Conservation (phyloP, 2,113 vertebrate species). For the Hippocampus guttulatus region DNA sequence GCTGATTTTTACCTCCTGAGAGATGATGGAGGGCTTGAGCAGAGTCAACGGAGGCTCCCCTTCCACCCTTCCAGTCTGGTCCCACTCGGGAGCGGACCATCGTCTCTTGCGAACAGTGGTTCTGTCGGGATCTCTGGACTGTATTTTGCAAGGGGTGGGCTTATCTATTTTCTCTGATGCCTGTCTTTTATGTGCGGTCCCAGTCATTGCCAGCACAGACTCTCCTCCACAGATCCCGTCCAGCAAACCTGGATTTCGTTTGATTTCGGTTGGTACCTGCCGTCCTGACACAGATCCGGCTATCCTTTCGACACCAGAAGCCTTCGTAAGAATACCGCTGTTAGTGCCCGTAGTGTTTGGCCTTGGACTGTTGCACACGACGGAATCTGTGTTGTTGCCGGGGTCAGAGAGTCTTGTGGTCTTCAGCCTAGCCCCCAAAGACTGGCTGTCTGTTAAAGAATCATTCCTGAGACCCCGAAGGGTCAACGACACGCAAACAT, state of each 20-base stretch:
- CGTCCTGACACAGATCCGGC: constrained; percentile 68
- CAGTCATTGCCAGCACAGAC: constrained; percentile 58
- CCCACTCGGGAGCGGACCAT: constrained; percentile 95
- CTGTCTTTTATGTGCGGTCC: constrained; percentile 80
- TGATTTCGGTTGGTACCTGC: constrained; percentile 53
- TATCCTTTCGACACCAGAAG: constrained; percentile 57
- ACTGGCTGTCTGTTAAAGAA: constrained; percentile 77
- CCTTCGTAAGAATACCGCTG: constrained; percentile 73
- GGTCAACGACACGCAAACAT: constrained; percentile 97
- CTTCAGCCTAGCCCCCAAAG: constrained; percentile 58
- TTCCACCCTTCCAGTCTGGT: constrained; percentile 87
- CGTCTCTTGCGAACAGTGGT: constrained; percentile 87
- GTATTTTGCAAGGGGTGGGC: constrained; percentile 68
- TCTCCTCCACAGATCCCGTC: constrained; percentile 37
- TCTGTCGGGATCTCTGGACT: constrained; percentile 69
- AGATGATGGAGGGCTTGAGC: constrained; percentile 93
- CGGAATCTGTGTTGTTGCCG: constrained; percentile 33
- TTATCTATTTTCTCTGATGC: constrained; percentile 76
- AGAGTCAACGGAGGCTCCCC: constrained; percentile 90
- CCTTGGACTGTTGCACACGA: constrained; percentile 39
- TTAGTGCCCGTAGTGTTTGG: constrained; percentile 60
- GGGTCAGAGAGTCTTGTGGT: constrained; percentile 45
- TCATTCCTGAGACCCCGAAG: constrained; percentile 90
- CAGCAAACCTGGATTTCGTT: constrained; percentile 29
- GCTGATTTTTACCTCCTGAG: constrained; percentile 98